Evolutionary conservation across 2,797 vertebrate species (phyloP).

Genomic region (Lepilemur ruficaudatus): DNA sequence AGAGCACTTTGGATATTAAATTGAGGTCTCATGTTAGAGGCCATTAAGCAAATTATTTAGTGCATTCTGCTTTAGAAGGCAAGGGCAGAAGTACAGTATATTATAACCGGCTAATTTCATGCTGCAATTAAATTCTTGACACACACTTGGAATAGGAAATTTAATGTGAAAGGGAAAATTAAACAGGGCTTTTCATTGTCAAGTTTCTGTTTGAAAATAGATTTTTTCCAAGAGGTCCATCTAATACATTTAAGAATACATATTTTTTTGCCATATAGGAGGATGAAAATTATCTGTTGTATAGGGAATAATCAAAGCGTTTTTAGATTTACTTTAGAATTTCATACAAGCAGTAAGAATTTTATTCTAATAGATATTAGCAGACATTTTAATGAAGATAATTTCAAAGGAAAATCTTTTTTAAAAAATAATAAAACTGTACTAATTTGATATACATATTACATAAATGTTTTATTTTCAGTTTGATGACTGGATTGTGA

Average conservation of each 20-base stretch:
- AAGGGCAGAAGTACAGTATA: conserved; percentile 81
- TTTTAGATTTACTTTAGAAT: conserved; percentile 13
- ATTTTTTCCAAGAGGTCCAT: conserved; percentile 64
- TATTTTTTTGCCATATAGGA: conserved; percentile 54
- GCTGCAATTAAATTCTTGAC: conserved; percentile 86
- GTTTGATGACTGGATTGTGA: background rate
- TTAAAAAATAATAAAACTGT: background rate
- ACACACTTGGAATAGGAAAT: conserved; percentile 83
- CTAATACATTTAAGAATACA: conserved; percentile 66
- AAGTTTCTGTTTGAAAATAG: conserved; percentile 70
- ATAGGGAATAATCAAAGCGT: conserved; percentile 36
- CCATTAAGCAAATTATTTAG: conserved; percentile 88
- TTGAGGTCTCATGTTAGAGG: conserved; percentile 84
- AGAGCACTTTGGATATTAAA: conserved; percentile 87
- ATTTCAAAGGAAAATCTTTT: background rate
- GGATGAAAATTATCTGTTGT: conserved; percentile 40
- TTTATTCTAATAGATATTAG: background rate
- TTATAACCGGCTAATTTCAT: conserved; percentile 86
- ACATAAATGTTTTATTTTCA: background rate
- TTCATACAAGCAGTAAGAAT: background rate
- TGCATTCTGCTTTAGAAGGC: conserved; percentile 79
- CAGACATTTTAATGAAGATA: background rate
- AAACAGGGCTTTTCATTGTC: conserved; percentile 70
- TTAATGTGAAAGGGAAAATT: conserved; percentile 78
- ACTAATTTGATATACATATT: background rate